These are phyloP conservation scores for Drosophila pseudotakahashii DNA, from an alignment of 2,888 invertebrate genomes.

Conservation along the genomic window DNA sequence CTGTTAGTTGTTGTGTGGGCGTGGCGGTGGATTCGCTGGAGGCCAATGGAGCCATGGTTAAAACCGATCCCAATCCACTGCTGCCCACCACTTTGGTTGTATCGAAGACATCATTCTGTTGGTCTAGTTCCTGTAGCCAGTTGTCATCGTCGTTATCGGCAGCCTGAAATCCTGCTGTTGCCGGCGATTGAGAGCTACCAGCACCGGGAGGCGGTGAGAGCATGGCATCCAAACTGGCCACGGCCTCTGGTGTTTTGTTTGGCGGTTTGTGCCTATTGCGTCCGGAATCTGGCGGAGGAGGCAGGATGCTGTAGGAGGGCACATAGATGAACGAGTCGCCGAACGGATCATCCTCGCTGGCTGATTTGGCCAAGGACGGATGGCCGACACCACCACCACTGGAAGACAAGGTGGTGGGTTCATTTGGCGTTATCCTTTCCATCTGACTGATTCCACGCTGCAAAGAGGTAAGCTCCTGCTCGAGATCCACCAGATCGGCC, in stretches of 20 bases:
- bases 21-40: conserved; percentile 75
- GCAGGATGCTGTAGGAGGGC: conserved; percentile 83
- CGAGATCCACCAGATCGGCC: conserved; percentile 94
- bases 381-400: conserved; percentile 11
- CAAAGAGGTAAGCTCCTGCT: conserved; percentile 93
- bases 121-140: conserved; percentile 81
- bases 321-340: conserved; percentile 90
- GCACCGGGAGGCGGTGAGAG: conserved; percentile 56
- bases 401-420: conserved; percentile 86
- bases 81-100: conserved; percentile 70
- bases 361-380: conserved; percentile 78
- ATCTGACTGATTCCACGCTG: conserved; percentile 95
- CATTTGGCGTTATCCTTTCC: conserved; percentile 92
- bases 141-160: conserved; percentile 76
- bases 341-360: conserved; percentile 88
- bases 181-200: conserved; percentile 51
- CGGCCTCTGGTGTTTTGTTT: conserved; percentile 73
- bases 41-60: conserved; percentile 75
- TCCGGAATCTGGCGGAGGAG: conserved; percentile 83
- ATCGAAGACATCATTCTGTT: conserved; percentile 82
- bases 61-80: conserved; percentile 34
- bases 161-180: conserved; percentile 49
- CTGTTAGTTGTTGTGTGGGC: conserved; percentile 72
- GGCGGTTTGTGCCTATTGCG: conserved; percentile 83
- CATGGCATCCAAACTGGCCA: conserved; percentile 55